Evolutionary conservation across 2,113 vertebrate genomes (phyloP).

Genomic region (Perccottus glenii): DNA sequence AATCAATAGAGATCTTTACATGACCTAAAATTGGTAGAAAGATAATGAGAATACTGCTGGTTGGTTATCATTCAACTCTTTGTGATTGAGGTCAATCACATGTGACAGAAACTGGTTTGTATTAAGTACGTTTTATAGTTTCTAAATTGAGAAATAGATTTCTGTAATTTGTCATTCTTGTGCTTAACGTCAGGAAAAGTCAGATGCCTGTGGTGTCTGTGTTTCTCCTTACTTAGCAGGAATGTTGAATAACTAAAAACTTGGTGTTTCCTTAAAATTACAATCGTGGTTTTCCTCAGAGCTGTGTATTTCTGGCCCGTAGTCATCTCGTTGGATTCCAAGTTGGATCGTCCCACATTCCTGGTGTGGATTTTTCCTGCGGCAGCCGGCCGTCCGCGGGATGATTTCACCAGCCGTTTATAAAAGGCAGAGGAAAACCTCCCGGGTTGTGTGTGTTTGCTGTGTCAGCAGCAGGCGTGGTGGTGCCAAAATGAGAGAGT

Average conservation of each 20-base stretch:
- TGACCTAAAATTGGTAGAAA: too few species aligned
- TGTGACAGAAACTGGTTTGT: too few species aligned
- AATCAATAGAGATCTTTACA: too few species aligned
- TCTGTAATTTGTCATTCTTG: not conserved
- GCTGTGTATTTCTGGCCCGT: constrained; percentile 41
- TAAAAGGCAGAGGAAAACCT: constrained; percentile 59
- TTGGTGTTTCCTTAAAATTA: constrained; percentile 54
- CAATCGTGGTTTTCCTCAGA: constrained; percentile 30
- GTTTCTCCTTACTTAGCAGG: constrained; percentile 27
- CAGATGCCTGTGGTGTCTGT: constrained; percentile 37
- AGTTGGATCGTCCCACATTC: constrained; percentile 65
- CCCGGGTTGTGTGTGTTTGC: constrained; percentile 56
- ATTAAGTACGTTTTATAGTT: too few species aligned
- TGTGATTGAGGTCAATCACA: too few species aligned
- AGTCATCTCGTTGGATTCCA: constrained; percentile 41
- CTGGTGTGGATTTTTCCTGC: constrained; percentile 65
- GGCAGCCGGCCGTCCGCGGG: constrained; percentile 35
- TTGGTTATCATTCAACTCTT: too few species aligned
- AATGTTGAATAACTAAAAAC: constrained; percentile 35
- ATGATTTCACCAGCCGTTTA: constrained; percentile 67
- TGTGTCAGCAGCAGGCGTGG: constrained; percentile 76
- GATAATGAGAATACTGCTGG: too few species aligned
- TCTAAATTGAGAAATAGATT: too few species aligned
- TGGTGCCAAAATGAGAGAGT: constrained; percentile 49
- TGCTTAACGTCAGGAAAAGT: not conserved